Evolutionary conservation across 1,140 invertebrate genomes (phyloP), one percentile per base, ranked within the genome.

Genomic region (Drosophila cardini): DNA sequence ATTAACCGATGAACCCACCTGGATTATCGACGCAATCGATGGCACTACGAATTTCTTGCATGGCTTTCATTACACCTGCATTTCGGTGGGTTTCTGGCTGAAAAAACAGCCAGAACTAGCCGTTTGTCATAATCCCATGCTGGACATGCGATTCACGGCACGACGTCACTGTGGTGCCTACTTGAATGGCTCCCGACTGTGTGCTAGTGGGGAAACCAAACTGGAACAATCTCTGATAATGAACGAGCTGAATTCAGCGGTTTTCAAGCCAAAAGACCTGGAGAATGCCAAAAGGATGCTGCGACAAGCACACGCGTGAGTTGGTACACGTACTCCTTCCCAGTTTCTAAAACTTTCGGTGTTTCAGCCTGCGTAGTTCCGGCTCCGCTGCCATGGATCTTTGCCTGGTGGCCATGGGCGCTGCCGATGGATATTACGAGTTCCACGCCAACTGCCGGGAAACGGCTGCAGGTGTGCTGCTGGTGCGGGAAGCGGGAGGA

Each of bases 1-100:
- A 58, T 92, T 98, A n/a, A 98, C 97, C 2, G 95, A 98, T 91
- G 94, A 94, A 11, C 98, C 98, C 4, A 99, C 98, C 6, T 99
- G 98, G 98, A 96, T 99, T 53, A 98, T 99, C 65, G 98, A 97
- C 92, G 96, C 96, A 0, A 94, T 97, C 7, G 96, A 97, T 92
- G 97, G 97, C 2, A 97, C 97, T 0, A 95, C 97, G 94, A 98
- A 97, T 92, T 97, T 97, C 91, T 95, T 97, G 10, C 97, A 98
- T 89, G 93, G 94, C 4, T 95, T 97, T 80, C 96, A 96, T 1
- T 94, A 96, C 78, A 95, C 94, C 16, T 97, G 96, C 74, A 95
- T 97, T 78, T 97, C 96, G 0, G 92, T 97, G 30, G 96, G 94
- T 1, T 91, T 97, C 2, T 93, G 95, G 50, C 94, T 97, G 4